Base-by-base conservation (phyloP, 2,797 vertebrate species). In the Choloepus didactylus region DNA sequence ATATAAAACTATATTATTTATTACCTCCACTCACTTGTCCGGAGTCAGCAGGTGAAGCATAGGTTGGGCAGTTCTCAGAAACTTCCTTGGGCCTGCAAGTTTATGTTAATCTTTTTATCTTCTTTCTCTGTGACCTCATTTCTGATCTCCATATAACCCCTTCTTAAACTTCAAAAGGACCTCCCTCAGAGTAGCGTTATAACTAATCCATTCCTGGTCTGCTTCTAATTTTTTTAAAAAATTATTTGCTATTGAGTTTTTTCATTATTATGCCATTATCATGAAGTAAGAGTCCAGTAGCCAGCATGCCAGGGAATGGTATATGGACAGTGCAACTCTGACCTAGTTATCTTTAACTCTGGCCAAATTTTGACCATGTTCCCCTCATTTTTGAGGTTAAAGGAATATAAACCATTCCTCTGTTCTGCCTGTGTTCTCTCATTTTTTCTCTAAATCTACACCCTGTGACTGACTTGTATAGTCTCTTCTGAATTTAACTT, bases 401-500 rank as follows among this genome's bases (percentile, higher is more conserved):
- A 93, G 14, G 19, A 73, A 44, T 9, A 9, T 0, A 35, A 35
- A 44, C 64, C 12, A 62, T 69, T 82, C 44, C 41, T 18, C 2
- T 38, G 14, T 25, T 66, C 62, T 67, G 16, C n/a, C 5, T 75
- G 0, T 41, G 4, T 66, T 59, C 66, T 38, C 9, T 75, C 18
- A 19, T 3, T 90, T 91, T 64, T 51, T 73, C 29, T 66, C 12
- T 72, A 76, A 35, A 11, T 85, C 46, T 23, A 35, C 15, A 23
- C 62, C 7, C 2, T 87, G 10, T 92, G 56, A 2, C 23, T 72
- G 23, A 84, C 41, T 64, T 91, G 25, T n/a, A 1, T 41, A 70
- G 18, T 56, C 91, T 84, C 27, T 91, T 23, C 35, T 31, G 6
- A 89, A n/a, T 66, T 90, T 75, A 64, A 94, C 19, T 72, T 93